Conservation (phyloP, 2,888 invertebrate genomes). For the Iphiclides podalirius region DNA sequence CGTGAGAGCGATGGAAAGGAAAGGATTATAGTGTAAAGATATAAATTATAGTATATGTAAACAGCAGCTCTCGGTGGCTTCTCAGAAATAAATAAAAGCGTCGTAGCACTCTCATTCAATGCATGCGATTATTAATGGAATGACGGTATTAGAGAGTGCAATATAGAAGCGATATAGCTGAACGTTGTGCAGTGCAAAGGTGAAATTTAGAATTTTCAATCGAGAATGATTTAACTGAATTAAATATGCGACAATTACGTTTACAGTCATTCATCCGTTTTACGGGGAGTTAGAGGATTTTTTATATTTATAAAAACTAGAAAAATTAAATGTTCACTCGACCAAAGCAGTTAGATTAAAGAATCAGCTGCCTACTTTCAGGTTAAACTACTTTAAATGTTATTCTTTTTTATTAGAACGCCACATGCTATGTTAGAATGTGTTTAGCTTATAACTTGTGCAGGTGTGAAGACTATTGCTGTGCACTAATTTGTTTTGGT, state of each 20-base stretch:
- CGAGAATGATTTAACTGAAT: neutral
- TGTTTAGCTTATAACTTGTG: too few species aligned
- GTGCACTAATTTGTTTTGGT: too few species aligned
- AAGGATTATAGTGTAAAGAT: conserved; percentile 6
- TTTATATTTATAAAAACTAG: too few species aligned
- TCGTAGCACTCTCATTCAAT: conserved; percentile 7
- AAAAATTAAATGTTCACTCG: too few species aligned
- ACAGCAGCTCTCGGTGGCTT: conserved; percentile 6
- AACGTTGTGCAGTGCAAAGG: neutral
- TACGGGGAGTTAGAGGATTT: neutral
- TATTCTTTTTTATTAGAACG: too few species aligned
- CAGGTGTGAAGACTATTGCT: too few species aligned
- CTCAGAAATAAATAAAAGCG: conserved; percentile 10
- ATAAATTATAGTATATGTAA: conserved; percentile 18
- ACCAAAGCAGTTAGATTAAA: too few species aligned
- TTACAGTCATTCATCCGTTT: neutral
- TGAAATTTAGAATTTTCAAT: conserved; percentile 10
- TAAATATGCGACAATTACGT: neutral
- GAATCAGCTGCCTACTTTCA: too few species aligned
- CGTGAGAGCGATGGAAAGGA: too few species aligned
- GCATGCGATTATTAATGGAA: conserved; percentile 16
- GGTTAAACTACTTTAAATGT: too few species aligned
- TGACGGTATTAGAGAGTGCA: conserved; percentile 8
- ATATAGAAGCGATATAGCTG: neutral
- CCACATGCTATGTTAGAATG: too few species aligned